Evolutionary conservation across 2,113 vertebrate species (phyloP).

Genomic region (Delphinapterus leucas): DNA sequence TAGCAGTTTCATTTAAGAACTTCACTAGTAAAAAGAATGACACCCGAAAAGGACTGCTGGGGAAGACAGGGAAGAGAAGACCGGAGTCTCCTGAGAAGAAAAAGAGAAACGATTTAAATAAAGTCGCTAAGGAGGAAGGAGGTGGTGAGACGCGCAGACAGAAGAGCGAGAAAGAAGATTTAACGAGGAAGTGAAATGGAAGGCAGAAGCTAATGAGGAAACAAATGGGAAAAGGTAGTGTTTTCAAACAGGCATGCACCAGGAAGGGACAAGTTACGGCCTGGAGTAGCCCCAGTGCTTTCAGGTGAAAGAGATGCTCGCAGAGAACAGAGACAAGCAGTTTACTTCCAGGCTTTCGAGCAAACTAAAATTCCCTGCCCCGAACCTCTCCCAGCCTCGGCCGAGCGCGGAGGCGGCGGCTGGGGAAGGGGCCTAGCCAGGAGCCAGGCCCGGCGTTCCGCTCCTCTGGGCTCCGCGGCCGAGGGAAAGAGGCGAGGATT

Average conservation of each 20-base stretch:
- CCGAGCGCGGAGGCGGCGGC: slow-evolving; percentile 44
- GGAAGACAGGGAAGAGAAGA: neutral
- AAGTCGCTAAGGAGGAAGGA: neutral
- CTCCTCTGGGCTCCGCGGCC: neutral
- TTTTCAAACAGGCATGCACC: neutral
- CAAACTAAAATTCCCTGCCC: neutral
- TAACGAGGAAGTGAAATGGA: slow-evolving; percentile 64
- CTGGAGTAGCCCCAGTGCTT: neutral
- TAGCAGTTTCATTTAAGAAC: neutral
- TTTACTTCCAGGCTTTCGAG: neutral
- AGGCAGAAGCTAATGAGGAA: neutral
- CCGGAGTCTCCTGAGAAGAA: neutral
- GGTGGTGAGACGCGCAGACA: neutral
- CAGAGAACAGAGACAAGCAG: neutral
- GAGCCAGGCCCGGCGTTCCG: slow-evolving; percentile 9
- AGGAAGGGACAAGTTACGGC: neutral
- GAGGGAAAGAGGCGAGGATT: neutral
- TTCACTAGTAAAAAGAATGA: slow-evolving; percentile 10
- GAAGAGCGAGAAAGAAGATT: neutral
- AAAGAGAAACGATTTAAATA: slow-evolving; percentile 8
- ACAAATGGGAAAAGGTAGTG: slow-evolving; percentile 15
- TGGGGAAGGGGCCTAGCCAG: slow-evolving; percentile 48
- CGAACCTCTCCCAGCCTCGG: neutral
- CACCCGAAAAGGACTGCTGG: neutral
- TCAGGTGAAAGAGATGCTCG: neutral